These are phyloP conservation scores for Parapristionchus giblindavisi DNA, from an alignment of 2,888 invertebrate species.

Conservation along the genomic window DNA sequence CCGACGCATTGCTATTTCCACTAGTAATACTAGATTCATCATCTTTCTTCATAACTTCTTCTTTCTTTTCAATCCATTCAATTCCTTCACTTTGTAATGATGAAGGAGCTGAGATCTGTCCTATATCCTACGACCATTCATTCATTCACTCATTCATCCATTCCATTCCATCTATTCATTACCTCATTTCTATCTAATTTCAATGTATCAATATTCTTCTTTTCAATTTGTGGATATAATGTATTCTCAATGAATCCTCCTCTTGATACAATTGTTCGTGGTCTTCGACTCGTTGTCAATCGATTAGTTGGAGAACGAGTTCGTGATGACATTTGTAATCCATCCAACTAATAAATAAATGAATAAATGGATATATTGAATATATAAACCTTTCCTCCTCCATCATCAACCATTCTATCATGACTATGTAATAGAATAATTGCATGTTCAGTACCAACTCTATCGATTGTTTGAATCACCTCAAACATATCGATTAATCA, in stretches of 20 bases:
- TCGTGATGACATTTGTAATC: background rate
- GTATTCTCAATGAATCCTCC: background rate
- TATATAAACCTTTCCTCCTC: background rate
- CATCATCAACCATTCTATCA: constrained; percentile 50
- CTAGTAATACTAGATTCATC: background rate
- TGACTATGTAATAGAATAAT: constrained; percentile 64
- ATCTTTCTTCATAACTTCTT: background rate
- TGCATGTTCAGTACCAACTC: constrained; percentile 64
- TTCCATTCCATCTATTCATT: background rate
- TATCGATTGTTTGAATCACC: constrained; percentile 66
- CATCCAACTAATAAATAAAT: constrained; percentile 3
- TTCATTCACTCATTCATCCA: background rate
- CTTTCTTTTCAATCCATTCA: constrained; percentile 11
- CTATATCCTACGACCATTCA: background rate
- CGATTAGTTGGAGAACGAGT: constrained; percentile 19
- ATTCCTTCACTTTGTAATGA: constrained; percentile 25
- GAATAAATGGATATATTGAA: background rate
- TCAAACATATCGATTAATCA: constrained; percentile 32
- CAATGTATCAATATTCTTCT: constrained; percentile 13
- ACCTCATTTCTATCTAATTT: constrained; percentile 27
- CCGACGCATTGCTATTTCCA: background rate
- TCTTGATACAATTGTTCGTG: background rate
- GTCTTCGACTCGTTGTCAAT: background rate
- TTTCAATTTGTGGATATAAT: no score
- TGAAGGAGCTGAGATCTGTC: constrained; percentile 5